Percentiles rank a stretch among this genome's conserved stretches.
Conservation (phyloP, 1,140 invertebrate genomes). For the Drosophila pallidifrons region DNA sequence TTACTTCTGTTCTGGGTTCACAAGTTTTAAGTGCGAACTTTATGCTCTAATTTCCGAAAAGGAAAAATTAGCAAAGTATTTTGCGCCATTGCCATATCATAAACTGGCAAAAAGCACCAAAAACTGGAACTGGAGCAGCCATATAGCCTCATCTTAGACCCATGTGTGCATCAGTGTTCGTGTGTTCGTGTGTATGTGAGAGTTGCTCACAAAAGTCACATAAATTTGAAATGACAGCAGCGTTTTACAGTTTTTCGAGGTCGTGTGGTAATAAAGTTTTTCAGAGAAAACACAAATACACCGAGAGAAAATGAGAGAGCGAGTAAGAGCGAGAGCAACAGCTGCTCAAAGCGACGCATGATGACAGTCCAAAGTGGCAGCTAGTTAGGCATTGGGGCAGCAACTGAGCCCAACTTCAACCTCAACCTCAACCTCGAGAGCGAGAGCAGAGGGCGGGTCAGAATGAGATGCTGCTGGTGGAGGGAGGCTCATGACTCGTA, state of each 20-base stretch:
- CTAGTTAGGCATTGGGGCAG: slow-evolving; percentile 42
- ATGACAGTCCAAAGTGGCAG: slow-evolving; percentile 51
- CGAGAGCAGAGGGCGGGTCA: background rate
- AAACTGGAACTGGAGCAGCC: slow-evolving; percentile 52
- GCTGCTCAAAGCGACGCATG: slow-evolving; percentile 50
- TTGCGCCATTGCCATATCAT: slow-evolving; percentile 80
- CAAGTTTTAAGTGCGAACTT: slow-evolving; percentile 76
- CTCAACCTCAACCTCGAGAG: background rate
- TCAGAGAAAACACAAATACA: slow-evolving; percentile 15
- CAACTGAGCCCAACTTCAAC: slow-evolving; percentile 8
- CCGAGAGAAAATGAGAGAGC: background rate
- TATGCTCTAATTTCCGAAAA: slow-evolving; percentile 83
- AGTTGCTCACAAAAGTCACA: slow-evolving; percentile 78
- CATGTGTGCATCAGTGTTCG: slow-evolving; percentile 11
- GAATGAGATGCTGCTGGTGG: background rate
- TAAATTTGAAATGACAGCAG: slow-evolving; percentile 82
- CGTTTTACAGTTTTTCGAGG: slow-evolving; percentile 79
- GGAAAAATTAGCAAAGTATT: slow-evolving; percentile 82
- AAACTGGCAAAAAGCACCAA: slow-evolving; percentile 57
- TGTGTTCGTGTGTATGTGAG: background rate
- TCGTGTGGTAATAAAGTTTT: slow-evolving; percentile 74
- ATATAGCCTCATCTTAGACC: slow-evolving; percentile 14
- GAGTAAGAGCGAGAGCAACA: slow-evolving; percentile 27
- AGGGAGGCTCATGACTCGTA: slow-evolving; percentile 50
- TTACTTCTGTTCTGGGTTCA: slow-evolving; percentile 21